phyloP scores from a whole-genome alignment of 1,140 invertebrate genomes.

The Goniozus legneri region DNA sequence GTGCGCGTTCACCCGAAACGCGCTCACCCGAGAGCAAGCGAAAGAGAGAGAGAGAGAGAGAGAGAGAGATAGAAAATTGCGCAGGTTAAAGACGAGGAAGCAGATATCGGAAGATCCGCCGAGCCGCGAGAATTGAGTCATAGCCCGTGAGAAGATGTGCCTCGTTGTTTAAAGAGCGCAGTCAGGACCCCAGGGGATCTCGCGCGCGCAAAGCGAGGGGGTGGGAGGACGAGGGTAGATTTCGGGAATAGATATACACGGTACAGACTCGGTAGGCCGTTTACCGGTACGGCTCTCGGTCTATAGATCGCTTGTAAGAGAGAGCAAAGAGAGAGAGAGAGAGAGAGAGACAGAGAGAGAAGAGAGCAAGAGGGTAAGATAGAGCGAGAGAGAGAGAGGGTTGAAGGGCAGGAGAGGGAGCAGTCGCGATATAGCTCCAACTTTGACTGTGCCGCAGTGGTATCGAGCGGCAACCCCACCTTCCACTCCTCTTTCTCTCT shows the following conservation, averaged over 20 bases:
- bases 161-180: conserved; percentile 36
- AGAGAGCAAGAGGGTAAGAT: conserved; percentile 10
- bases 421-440: conserved; percentile 35
- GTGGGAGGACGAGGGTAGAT: conserved; percentile 21
- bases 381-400: background rate
- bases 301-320: background rate
- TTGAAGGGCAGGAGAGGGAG: background rate
- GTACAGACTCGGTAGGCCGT: conserved; percentile 30
- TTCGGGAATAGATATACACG: conserved; percentile 30
- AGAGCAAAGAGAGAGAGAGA: conserved; percentile 5
- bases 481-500: conserved; percentile 22
- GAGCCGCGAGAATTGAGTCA: conserved; percentile 31
- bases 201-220: conserved; percentile 1
- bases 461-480: conserved; percentile 51
- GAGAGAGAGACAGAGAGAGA: conserved; percentile 3
- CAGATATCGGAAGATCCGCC: too few species aligned
- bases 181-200: conserved; percentile 27
- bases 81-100: conserved; percentile 23
- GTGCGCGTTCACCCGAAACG: background rate
- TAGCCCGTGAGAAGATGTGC: conserved; percentile 31
- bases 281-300: conserved; percentile 10
- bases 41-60: background rate
- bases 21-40: too few species aligned
- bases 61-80: conserved; percentile 1
- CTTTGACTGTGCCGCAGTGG: conserved; percentile 53